Evolutionary conservation across 1,140 invertebrate genomes (phyloP).

Genomic region (Armadillidium nasatum): DNA sequence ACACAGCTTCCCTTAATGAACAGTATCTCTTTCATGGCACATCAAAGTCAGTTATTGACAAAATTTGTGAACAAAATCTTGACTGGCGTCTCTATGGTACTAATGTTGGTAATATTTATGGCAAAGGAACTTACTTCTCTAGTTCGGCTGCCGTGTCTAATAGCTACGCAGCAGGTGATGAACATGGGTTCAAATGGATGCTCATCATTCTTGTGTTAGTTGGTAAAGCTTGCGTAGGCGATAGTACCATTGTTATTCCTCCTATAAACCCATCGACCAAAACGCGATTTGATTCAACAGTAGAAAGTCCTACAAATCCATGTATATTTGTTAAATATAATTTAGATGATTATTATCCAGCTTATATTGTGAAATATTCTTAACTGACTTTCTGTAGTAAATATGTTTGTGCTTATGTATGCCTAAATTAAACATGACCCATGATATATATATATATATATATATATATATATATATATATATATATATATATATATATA

Average conservation of each 20-base stretch:
- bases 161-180: slow-evolving; percentile 25
- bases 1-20: slow-evolving; percentile 28
- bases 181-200: slow-evolving; percentile 20
- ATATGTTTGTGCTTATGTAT: too few relatives aligned
- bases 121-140: slow-evolving; percentile 39
- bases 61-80: slow-evolving; percentile 36
- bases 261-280: slow-evolving; percentile 26
- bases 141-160: slow-evolving; percentile 29
- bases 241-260: slow-evolving; percentile 29
- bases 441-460: too few relatives aligned
- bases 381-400: too few relatives aligned
- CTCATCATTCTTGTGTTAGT: slow-evolving; percentile 35
- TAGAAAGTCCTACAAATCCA: slow-evolving; percentile 20
- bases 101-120: slow-evolving; percentile 38
- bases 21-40: slow-evolving; percentile 44
- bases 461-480: too few relatives aligned
- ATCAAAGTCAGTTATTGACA: slow-evolving; percentile 26
- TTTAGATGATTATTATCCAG: slow-evolving; percentile 42
- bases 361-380: slow-evolving; percentile 32
- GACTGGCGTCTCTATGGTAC: slow-evolving; percentile 40
- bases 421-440: too few relatives aligned
- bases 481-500: too few relatives aligned
- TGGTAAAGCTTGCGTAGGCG: slow-evolving; percentile 30
- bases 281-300: slow-evolving; percentile 34
- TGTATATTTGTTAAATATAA: slow-evolving; percentile 42